phyloP scores from a whole-genome alignment of 1,140 invertebrate species.

The Lineus longissimus region DNA sequence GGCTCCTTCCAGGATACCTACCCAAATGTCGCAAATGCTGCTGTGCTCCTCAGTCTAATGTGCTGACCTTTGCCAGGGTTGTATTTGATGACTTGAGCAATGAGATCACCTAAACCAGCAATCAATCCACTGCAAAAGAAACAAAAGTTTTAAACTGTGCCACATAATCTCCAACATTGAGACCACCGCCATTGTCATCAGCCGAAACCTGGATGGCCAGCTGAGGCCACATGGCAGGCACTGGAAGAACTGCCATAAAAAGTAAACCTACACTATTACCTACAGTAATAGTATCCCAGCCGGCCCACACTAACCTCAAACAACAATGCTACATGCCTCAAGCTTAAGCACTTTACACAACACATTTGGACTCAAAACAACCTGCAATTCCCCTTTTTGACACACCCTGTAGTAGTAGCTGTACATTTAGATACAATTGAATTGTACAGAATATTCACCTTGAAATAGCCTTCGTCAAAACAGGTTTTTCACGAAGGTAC shows the following conservation, averaged over 20 bases:
- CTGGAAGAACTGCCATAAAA: neutral
- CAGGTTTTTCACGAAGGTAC: constrained; percentile 26
- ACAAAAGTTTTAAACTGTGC: neutral
- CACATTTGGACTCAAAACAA: too few relatives aligned
- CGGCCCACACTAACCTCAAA: neutral
- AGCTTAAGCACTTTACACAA: too few relatives aligned
- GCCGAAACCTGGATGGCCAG: neutral
- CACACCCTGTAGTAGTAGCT: neutral
- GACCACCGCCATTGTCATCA: neutral
- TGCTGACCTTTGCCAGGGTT: constrained; percentile 25
- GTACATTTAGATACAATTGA: neutral
- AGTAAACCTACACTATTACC: neutral
- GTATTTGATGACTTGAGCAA: constrained; percentile 37
- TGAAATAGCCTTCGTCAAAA: constrained; percentile 30
- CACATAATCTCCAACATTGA: neutral
- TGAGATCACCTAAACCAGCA: constrained; percentile 33
- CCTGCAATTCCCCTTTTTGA: too few relatives aligned
- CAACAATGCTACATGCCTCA: neutral
- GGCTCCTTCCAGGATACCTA: too few relatives aligned
- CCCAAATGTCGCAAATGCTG: constrained; percentile 41
- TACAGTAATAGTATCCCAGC: neutral
- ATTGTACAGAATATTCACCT: constrained; percentile 19
- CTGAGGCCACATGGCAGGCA: neutral
- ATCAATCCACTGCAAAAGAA: constrained; percentile 34
- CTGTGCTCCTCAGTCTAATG: constrained; percentile 39